Evolutionary conservation across 2,797 vertebrate genomes (phyloP).

Genomic region (Eulemur coronatus): DNA sequence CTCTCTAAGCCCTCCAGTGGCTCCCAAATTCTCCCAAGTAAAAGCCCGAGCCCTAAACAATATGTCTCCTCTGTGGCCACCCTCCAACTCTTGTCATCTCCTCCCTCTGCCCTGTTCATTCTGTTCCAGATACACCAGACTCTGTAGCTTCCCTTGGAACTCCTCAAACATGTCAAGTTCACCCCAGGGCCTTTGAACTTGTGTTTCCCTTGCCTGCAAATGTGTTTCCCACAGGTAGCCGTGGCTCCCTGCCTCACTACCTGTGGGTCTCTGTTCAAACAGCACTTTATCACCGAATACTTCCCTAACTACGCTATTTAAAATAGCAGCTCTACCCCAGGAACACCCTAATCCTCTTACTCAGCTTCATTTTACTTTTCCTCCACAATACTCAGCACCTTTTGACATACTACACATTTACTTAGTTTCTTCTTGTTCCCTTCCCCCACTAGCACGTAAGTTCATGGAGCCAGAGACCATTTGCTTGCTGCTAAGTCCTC

Average conservation of each 20-base stretch:
- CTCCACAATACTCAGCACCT: not conserved
- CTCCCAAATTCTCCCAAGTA: not conserved
- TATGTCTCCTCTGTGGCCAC: accelerated
- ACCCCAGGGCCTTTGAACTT: not conserved
- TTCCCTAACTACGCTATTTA: not conserved
- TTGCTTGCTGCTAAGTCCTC: not conserved
- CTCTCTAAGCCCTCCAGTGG: not conserved
- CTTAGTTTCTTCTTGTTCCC: not conserved
- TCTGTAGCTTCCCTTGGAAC: not conserved
- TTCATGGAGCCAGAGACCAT: not conserved
- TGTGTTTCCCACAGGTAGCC: not conserved
- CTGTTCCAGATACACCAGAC: not conserved
- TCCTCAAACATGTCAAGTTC: not conserved
- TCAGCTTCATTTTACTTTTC: not conserved
- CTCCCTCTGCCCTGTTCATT: accelerated
- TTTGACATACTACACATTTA: not conserved
- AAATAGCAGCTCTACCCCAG: not conserved
- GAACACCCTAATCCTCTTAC: not conserved
- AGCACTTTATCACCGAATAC: not conserved
- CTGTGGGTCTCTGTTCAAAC: not conserved
- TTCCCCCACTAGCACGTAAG: not conserved
- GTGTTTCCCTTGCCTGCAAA: not conserved
- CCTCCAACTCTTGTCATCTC: not conserved
- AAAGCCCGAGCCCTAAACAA: not conserved
- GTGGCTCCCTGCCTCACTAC: not conserved